Base-by-base conservation (phyloP, 1,140 invertebrate genomes). In the Bombus fervidus region DNA sequence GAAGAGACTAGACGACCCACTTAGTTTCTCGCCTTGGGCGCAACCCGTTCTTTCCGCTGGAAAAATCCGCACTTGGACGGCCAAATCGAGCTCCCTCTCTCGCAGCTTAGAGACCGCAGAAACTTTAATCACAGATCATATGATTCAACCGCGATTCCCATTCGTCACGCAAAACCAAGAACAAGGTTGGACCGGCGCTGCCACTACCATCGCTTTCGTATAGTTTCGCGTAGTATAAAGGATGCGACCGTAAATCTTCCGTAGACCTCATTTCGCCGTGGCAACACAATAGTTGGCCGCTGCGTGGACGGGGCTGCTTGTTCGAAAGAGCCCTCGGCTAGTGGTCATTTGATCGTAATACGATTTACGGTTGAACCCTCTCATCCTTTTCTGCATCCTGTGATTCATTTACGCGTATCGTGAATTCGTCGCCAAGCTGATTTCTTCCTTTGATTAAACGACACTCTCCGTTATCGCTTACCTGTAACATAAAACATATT, bases 211-310 rank as follows among this genome's bases (percentile, higher is more conserved):
- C 78, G 79, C 75, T 78, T 77, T 84, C 72, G 68, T 34, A 77
- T 75, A 85, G 83, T 89, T 89, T 87, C 86, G 86, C 83, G 79
- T 28, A 62, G 83, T 69, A 90, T 88, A 90, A 86, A 90, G 87
- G 83, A 92, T 85, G 87, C 87, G 91, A 87, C 76, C 89, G 88
- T 92, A 93, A 93, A 93, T 94, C 91, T 92, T 41, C 82, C 28
- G 74, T 62, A 87, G 87, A 91, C 83, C 88, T 92, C 92, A 92
- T 93, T 92, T 92, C 87, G 86, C 85, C 77, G 80, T 72, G 75
- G 86, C 88, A 90, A 92, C 85, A 93, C 91, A 93, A 93, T 93
- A 91, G 91, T 92, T 85, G 83, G 57, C 13, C 75, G 85, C 81
- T 80, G 87, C 89, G 71, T 81, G 62, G 85, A 18, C n/a, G 88